A percentile compares a stretch with the other conserved stretches of the same genome.
Evolutionary conservation across 2,797 vertebrate species (phyloP).

Genomic region (Trichosurus vulpecula): DNA sequence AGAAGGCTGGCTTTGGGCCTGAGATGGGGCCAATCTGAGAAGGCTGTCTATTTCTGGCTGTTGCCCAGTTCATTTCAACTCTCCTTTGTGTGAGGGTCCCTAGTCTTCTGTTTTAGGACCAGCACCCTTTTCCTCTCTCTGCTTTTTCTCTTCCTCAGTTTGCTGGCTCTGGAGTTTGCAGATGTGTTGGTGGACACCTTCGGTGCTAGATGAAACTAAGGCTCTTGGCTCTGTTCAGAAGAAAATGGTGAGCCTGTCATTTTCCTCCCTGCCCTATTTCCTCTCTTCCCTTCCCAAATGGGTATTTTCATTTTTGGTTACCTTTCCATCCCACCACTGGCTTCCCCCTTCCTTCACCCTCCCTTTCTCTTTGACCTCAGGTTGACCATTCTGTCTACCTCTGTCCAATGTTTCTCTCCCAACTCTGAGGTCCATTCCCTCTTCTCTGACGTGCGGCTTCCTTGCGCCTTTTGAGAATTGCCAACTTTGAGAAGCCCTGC

Average conservation of each 20-base stretch:
- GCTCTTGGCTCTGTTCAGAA: neutral
- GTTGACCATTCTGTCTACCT: neutral
- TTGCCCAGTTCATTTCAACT: neutral
- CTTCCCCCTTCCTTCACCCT: neutral
- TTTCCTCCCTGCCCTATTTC: neutral
- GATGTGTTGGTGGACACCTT: neutral
- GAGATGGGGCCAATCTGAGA: conserved; percentile 27
- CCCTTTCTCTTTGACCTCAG: neutral
- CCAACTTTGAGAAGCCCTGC: conserved; percentile 5
- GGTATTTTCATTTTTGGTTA: neutral
- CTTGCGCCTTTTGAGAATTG: conserved; percentile 41
- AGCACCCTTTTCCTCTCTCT: neutral
- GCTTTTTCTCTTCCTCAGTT: neutral
- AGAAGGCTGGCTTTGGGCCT: conserved; percentile 19
- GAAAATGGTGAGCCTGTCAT: neutral
- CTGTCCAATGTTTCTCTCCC: neutral
- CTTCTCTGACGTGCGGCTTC: neutral
- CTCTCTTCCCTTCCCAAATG: neutral
- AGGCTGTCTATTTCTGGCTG: conserved; percentile 11
- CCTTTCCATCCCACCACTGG: neutral
- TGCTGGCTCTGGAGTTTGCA: neutral
- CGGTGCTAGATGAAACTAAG: fast-evolving
- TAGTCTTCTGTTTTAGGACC: fast-evolving
- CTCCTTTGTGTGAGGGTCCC: neutral
- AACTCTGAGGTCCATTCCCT: conserved; percentile 11